Evolutionary conservation across 2,113 vertebrate genomes (phyloP), one percentile per base, ranked within the genome.

Genomic region (Crotalus helleri): DNA sequence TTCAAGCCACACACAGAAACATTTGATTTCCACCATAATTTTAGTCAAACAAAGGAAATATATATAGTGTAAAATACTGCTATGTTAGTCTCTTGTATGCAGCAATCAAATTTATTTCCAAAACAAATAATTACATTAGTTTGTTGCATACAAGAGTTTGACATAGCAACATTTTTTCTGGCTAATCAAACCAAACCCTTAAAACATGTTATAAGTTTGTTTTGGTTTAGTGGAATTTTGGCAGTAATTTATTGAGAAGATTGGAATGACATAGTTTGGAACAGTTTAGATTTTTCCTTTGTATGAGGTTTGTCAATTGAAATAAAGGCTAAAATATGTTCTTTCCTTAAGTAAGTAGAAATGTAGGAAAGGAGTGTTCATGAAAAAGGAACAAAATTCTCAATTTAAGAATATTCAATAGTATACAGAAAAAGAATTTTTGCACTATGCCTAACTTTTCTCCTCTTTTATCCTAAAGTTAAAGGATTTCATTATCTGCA

Each of bases 1-100:
- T 54, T 64, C 15, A 81, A 54, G 90, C 13, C 74, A 54, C 33
- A 94, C 44, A 81, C 59, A 69, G 49, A 92, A 95, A 94, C 29
- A n/a, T 90, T 17, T 54, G 55, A 10, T 55, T 91, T 1, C 26
- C 53, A 92, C n/a, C 5, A 29, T 23, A 13, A 13, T 53, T 26
- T 57, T 85, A 21, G 3, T 69, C 86, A 64, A 51, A 87, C 55
- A 92, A 61, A 91, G 92, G 49, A 51, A 51, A 51, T 51, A 51
- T 51, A 51, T 51, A 9, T 51, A 51, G 49, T 51, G 49, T 51
- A 51, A 51, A 51, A 51, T 51, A 51, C 49, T 51, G 49, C 49
- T 51, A 51, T 51, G 49, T 51, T 51, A 51, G 49, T 51, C 49
- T 51, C 49, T 51, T 64, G 61, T 13, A 64, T 64, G 29, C 61